These are phyloP conservation scores for Eueremaeus valkanovi DNA, from an alignment of 2,888 invertebrate species.

Conservation along the genomic window DNA sequence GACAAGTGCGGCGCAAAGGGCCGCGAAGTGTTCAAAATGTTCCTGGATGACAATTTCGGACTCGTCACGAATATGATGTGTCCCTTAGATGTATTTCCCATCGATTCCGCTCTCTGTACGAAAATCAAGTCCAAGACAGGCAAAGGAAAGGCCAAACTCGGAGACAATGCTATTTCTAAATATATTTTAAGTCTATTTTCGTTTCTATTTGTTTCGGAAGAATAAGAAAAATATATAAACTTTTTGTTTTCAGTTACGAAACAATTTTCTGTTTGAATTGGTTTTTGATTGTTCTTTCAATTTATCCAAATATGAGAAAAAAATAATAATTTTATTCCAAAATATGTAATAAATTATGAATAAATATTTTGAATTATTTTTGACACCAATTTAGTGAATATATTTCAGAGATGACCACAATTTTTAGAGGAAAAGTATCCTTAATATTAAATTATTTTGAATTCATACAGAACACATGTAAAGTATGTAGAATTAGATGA, in stretches of 20 bases:
- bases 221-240: neutral
- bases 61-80: conserved; percentile 33
- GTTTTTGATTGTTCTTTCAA: no score
- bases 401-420: no score
- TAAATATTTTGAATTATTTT: no score
- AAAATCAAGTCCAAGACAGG: neutral
- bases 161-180: conserved; percentile 23
- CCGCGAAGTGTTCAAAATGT: conserved; percentile 10
- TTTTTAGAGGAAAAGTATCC: no score
- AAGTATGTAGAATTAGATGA: no score
- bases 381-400: no score
- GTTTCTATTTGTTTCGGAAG: conserved; percentile 9
- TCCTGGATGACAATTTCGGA: conserved; percentile 25
- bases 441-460: no score
- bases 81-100: conserved; percentile 34
- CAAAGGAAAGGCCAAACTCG: conserved; percentile 23
- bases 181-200: conserved; percentile 20
- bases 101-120: neutral
- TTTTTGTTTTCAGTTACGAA: neutral
- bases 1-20: conserved; percentile 28
- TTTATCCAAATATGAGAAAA: no score
- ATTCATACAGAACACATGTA: no score
- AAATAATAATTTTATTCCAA: no score
- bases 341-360: no score
- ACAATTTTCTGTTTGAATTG: no score